Conservation (phyloP, 2,113 vertebrate genomes). For the Sceloporus tristichus region DNA sequence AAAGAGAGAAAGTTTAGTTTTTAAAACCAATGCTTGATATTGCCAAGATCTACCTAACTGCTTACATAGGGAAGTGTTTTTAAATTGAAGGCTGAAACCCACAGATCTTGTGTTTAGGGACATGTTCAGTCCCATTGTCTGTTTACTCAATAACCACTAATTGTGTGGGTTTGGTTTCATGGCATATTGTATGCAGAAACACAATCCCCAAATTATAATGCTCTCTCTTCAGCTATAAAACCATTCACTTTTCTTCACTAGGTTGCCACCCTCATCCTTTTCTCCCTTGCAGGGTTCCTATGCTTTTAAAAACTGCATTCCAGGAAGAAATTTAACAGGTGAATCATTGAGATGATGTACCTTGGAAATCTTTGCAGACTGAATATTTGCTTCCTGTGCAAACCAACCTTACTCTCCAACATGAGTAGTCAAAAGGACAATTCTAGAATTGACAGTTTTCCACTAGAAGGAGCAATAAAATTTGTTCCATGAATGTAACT, state of each 20-base stretch:
- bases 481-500: background rate
- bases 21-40: background rate
- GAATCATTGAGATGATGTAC: background rate
- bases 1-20: background rate
- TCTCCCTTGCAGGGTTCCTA: background rate
- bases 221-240: background rate
- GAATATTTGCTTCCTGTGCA: background rate
- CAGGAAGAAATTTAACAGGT: background rate
- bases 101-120: constrained; percentile 10
- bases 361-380: background rate
- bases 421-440: background rate
- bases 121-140: constrained; percentile 4
- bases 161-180: constrained; percentile 9
- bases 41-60: background rate
- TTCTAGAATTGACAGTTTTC: background rate
- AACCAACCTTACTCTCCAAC: background rate
- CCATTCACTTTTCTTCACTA: background rate
- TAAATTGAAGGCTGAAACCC: background rate
- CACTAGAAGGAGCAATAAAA: background rate
- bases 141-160: constrained; percentile 24
- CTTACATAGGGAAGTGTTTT: constrained; percentile 13
- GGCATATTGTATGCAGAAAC: background rate
- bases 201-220: constrained; percentile 15
- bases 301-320: background rate
- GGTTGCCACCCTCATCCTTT: background rate